Conservation (phyloP, 1,140 invertebrate genomes). For the Pseudomyrmex dendroicus region DNA sequence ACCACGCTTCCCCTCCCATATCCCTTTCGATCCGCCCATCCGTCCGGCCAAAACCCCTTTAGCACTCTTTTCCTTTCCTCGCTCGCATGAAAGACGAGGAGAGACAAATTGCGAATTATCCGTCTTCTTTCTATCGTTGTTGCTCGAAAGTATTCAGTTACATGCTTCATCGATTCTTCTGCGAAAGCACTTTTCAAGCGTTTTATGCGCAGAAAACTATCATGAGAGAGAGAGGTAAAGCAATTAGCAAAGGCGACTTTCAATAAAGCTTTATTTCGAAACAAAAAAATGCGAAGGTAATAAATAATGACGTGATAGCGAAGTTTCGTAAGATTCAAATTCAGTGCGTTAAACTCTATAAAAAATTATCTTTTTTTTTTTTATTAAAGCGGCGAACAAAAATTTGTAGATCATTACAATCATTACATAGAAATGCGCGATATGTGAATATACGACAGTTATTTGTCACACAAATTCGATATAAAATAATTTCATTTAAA, state of each 20-base stretch:
- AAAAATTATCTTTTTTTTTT: no score
- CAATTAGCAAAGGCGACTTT: constrained; percentile 19
- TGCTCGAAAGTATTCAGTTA: not conserved
- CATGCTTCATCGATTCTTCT: constrained; percentile 25
- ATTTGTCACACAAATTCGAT: not conserved
- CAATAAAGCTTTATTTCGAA: constrained; percentile 11
- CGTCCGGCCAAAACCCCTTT: constrained; percentile 25
- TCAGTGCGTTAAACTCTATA: no score
- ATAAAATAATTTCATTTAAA: not conserved
- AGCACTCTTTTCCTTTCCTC: constrained; percentile 52
- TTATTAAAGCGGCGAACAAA: no score
- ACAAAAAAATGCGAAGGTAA: not conserved
- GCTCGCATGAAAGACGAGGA: constrained; percentile 24
- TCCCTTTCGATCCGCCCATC: constrained; percentile 28
- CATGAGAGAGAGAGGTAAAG: not conserved
- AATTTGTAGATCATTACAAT: no score
- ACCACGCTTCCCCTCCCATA: constrained; percentile 32
- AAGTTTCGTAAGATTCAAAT: not conserved
- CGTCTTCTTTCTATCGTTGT: constrained; percentile 7
- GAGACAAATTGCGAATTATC: constrained; percentile 34
- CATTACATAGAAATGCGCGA: no score
- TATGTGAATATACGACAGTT: no score
- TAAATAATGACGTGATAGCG: constrained; percentile 5
- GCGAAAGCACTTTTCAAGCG: not conserved
- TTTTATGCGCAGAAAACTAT: not conserved